phyloP scores from a whole-genome alignment of 30 jellyfish, hydroid and myxozoan genomes.

The Haliclystus octoradiatus region DNA sequence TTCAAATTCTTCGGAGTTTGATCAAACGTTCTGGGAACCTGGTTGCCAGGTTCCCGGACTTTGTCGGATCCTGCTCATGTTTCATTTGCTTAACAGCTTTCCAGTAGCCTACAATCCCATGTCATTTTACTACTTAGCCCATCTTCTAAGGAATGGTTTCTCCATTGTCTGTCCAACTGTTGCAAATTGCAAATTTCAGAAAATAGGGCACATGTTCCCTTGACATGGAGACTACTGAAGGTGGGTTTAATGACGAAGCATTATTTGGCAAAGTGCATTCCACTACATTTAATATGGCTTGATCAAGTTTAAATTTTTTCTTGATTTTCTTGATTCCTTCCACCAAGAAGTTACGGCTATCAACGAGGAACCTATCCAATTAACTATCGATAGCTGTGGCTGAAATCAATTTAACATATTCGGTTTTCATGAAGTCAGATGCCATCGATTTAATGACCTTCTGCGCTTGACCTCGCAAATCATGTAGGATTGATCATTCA shows the following conservation, averaged over 20 bases:
- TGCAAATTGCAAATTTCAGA: background rate
- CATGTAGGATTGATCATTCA: slow-evolving; percentile 26
- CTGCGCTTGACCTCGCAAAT: slow-evolving; percentile 11
- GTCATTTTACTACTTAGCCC: background rate
- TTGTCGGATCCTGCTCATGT: slow-evolving; percentile 6
- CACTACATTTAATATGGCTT: slow-evolving; percentile 3
- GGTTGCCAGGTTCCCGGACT: slow-evolving; percentile 17
- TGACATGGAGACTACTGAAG: slow-evolving; percentile 3
- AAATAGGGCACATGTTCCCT: slow-evolving; percentile 7
- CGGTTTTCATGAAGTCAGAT: slow-evolving; percentile 11
- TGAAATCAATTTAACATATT: background rate
- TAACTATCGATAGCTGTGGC: slow-evolving; percentile 7
- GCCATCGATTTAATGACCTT: slow-evolving; percentile 17
- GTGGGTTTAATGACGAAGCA: slow-evolving; percentile 19
- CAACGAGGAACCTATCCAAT: background rate
- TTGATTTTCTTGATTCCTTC: slow-evolving; percentile 5
- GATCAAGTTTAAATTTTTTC: slow-evolving; percentile 10
- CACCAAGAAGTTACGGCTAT: slow-evolving; percentile 13
- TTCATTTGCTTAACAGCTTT: background rate
- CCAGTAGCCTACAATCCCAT: slow-evolving; percentile 24
- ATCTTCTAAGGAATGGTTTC: slow-evolving; percentile 23
- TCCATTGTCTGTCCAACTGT: slow-evolving; percentile 35
- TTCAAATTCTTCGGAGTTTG: no score
- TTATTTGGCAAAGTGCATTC: slow-evolving; percentile 14
- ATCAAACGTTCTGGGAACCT: no score